Conservation (phyloP, 2,113 vertebrate genomes). For the Neofelis nebulosa region DNA sequence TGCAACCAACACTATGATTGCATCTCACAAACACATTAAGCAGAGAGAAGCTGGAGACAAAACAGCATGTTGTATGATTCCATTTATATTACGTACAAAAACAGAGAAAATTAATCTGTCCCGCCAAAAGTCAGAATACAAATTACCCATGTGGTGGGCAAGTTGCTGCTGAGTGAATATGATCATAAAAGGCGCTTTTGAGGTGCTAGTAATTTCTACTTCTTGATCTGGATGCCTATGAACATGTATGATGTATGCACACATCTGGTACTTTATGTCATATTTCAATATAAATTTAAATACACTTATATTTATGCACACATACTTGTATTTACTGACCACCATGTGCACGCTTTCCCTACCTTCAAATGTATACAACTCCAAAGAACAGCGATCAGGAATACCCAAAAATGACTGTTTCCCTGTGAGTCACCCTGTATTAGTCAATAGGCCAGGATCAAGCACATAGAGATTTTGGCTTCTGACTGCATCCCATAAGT, state of each 20-base stretch:
- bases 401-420: neutral
- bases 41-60: neutral
- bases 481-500: neutral
- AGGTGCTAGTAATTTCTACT: neutral
- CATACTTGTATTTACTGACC: neutral
- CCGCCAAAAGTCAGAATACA: neutral
- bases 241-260: neutral
- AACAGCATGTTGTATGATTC: neutral
- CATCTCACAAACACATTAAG: neutral
- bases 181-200: neutral
- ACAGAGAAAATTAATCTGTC: neutral
- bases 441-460: neutral
- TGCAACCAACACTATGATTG: neutral
- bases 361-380: neutral
- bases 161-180: neutral
- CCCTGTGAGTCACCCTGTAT: neutral
- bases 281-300: neutral
- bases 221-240: neutral
- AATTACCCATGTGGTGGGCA: neutral
- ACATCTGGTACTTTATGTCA: neutral
- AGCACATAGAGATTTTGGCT: neutral
- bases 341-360: neutral
- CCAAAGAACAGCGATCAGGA: neutral
- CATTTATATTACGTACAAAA: neutral
- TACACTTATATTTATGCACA: neutral